Evolutionary conservation across 2,888 invertebrate genomes (phyloP).

Genomic region (Ectobius pallidus): DNA sequence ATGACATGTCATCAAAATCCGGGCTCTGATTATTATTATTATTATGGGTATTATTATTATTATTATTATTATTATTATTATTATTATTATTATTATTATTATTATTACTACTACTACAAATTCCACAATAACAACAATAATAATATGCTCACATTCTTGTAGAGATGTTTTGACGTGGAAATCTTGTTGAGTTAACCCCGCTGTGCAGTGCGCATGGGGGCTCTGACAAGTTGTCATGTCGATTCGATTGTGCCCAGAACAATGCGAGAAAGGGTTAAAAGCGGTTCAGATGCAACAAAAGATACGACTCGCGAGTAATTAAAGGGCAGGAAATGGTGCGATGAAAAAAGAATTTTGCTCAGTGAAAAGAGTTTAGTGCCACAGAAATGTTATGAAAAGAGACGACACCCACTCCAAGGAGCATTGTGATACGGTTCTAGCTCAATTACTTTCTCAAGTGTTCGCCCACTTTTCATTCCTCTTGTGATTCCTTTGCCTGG

Average conservation of each 20-base stretch:
- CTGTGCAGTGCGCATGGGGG: background rate
- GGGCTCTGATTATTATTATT: no score
- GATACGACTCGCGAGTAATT: constrained; percentile 7
- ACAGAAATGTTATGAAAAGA: constrained; percentile 21
- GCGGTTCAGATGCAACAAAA: constrained; percentile 8
- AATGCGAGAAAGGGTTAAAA: constrained; percentile 10
- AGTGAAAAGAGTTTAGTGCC: constrained; percentile 3
- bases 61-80: no score
- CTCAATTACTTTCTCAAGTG: background rate
- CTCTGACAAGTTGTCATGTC: constrained; percentile 1
- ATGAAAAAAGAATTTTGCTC: constrained; percentile 4
- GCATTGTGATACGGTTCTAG: background rate
- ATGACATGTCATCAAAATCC: no score
- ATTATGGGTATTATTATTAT: no score
- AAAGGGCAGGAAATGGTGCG: constrained; percentile 19
- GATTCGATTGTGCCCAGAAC: background rate
- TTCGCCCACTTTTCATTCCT: no score
- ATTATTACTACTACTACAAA: no score
- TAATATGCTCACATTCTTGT: no score
- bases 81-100: no score
- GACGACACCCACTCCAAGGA: background rate
- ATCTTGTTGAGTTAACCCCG: background rate
- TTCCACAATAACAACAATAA: no score
- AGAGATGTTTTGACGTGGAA: no score
- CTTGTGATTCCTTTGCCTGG: no score